Percentiles rank a stretch among this genome's conserved stretches.
Conservation (phyloP, 1,140 invertebrate genomes). For the Harpegnathos saltator region DNA sequence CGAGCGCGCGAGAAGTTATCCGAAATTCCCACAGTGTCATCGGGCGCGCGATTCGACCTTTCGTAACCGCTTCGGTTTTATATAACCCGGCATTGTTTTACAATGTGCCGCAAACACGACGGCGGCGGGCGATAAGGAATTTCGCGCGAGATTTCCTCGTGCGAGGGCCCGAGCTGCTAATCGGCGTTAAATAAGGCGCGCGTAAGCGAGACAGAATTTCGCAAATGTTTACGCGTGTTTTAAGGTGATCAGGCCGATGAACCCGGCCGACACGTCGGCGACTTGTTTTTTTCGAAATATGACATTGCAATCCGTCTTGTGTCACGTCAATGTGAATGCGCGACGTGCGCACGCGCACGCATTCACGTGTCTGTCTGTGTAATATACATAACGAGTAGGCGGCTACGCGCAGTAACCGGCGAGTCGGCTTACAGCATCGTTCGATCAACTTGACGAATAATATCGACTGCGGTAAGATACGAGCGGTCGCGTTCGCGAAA, state of each 20-base stretch:
- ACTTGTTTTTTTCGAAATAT: slow-evolving; percentile 35
- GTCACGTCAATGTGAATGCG: background rate
- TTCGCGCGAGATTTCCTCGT: slow-evolving; percentile 37
- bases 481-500: slow-evolving; percentile 28
- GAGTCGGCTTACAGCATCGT: slow-evolving; percentile 45
- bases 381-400: slow-evolving; percentile 2
- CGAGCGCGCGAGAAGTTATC: slow-evolving; percentile 7
- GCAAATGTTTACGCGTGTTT: slow-evolving; percentile 56
- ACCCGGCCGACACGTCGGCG: slow-evolving; percentile 46
- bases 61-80: slow-evolving; percentile 1
- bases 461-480: slow-evolving; percentile 15
- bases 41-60: background rate
- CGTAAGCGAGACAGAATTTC: slow-evolving; percentile 57
- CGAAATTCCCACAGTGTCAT: slow-evolving; percentile 28
- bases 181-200: slow-evolving; percentile 59
- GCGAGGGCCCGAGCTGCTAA: slow-evolving; percentile 34
- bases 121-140: slow-evolving; percentile 10
- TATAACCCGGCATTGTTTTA: slow-evolving; percentile 31
- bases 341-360: too few relatives aligned
- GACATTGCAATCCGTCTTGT: slow-evolving; percentile 46
- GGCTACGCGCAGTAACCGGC: slow-evolving; percentile 30
- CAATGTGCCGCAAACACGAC: background rate
- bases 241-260: slow-evolving; percentile 60
- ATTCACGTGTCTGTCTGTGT: too few relatives aligned
- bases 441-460: slow-evolving; percentile 61